A percentile compares a stretch with the other conserved stretches of the same genome.
Evolutionary conservation across 1,140 invertebrate genomes (phyloP).

Genomic region (Zaprionus inermis): DNA sequence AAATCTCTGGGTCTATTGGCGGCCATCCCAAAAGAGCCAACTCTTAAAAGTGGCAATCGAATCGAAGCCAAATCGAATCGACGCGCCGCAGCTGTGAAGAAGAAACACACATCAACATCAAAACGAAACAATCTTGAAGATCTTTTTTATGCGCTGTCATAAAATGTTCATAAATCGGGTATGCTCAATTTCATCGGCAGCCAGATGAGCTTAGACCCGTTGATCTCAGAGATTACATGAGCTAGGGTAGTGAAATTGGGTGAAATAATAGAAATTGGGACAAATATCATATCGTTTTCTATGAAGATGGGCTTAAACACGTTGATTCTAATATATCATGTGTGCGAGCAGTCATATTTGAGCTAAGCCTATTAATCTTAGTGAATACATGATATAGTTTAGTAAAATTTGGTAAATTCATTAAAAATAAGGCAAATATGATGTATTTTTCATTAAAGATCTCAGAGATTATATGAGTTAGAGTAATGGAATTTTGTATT

Average conservation of each 20-base stretch:
- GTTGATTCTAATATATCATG: too few relatives aligned
- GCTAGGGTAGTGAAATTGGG: background rate
- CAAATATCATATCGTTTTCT: background rate
- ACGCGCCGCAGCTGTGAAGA: constrained; percentile 1
- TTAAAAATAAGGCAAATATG: too few relatives aligned
- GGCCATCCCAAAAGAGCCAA: too few relatives aligned
- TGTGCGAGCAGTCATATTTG: too few relatives aligned
- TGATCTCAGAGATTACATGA: background rate
- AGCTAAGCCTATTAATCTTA: too few relatives aligned
- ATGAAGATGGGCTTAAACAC: background rate
- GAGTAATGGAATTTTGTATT: too few relatives aligned
- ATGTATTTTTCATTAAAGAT: too few relatives aligned
- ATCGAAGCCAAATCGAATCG: constrained; percentile 1
- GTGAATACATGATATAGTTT: too few relatives aligned
- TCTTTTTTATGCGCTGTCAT: constrained; percentile 7
- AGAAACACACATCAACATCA: background rate
- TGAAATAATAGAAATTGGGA: background rate
- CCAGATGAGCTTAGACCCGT: background rate
- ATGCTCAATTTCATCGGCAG: background rate
- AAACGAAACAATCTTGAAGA: constrained; percentile 6
- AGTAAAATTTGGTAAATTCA: too few relatives aligned
- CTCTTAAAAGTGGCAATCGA: background rate
- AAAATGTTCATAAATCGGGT: constrained; percentile 1
- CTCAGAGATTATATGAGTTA: too few relatives aligned
- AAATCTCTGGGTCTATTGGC: background rate